phyloP scores from a whole-genome alignment of 2,888 invertebrate species.

The Epinotia brunnichana region DNA sequence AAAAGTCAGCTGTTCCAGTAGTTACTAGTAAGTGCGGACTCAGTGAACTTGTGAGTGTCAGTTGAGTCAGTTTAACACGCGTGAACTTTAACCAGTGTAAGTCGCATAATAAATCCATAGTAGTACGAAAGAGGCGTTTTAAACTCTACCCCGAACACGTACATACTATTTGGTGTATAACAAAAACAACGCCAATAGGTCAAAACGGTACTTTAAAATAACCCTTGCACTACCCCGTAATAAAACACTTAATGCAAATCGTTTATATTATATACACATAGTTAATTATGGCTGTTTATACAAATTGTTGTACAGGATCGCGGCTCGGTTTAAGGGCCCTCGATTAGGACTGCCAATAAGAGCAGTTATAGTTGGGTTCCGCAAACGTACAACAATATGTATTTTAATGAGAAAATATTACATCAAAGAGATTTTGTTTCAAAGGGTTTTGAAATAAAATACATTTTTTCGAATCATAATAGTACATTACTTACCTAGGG shows the following conservation, averaged over 20 bases:
- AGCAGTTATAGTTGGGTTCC: constrained; percentile 47
- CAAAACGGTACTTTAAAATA: constrained; percentile 36
- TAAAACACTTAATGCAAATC: constrained; percentile 57
- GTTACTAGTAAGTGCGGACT: too few relatives aligned
- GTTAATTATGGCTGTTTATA: constrained; percentile 38
- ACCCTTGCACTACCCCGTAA: constrained; percentile 30
- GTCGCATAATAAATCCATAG: too few relatives aligned
- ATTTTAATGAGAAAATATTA: background rate
- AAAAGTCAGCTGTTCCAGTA: too few relatives aligned
- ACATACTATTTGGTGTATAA: background rate
- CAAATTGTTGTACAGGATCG: constrained; percentile 46
- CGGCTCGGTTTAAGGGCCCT: constrained; percentile 65
- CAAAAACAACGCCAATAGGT: constrained; percentile 19
- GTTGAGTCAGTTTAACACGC: too few relatives aligned
- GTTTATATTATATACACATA: constrained; percentile 40
- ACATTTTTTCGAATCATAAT: too few relatives aligned
- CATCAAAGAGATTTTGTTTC: background rate
- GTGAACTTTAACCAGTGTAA: too few relatives aligned
- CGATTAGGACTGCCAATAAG: constrained; percentile 70
- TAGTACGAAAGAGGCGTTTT: too few relatives aligned
- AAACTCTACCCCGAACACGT: too few relatives aligned
- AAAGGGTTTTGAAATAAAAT: too few relatives aligned
- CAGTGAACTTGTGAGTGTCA: too few relatives aligned
- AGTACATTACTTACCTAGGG: too few relatives aligned
- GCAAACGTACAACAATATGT: background rate